Evolutionary conservation across 2,888 invertebrate species (phyloP).

Genomic region (Orthonychiurus folsomi): DNA sequence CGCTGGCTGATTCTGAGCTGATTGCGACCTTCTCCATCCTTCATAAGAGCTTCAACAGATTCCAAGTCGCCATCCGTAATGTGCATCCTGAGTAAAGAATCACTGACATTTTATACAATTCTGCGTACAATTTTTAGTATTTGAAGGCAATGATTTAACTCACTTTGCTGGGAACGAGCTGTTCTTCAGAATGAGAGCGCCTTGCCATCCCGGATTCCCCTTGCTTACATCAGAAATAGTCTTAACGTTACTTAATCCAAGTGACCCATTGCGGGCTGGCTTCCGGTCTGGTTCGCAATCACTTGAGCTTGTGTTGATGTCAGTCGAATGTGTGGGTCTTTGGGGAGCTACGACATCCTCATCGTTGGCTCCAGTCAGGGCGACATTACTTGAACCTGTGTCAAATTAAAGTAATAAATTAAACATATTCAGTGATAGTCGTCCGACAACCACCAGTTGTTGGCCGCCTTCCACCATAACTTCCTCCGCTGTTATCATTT

Average conservation of each 20-base stretch:
- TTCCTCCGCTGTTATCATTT: slow-evolving; percentile 12
- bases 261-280: slow-evolving; percentile 21
- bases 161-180: slow-evolving; percentile 66
- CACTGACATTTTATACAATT: too few species aligned
- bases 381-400: not conserved
- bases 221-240: slow-evolving; percentile 78
- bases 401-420: not conserved
- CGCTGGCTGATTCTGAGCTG: slow-evolving; percentile 90
- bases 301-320: slow-evolving; percentile 29
- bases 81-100: slow-evolving; percentile 22
- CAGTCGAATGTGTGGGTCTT: slow-evolving; percentile 18
- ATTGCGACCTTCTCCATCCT: slow-evolving; percentile 87
- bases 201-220: slow-evolving; percentile 82
- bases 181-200: slow-evolving; percentile 92
- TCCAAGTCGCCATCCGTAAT: slow-evolving; percentile 87
- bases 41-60: slow-evolving; percentile 87
- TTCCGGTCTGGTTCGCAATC: slow-evolving; percentile 33
- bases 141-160: too few species aligned
- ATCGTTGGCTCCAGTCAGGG: not conserved
- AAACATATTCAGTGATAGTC: too few species aligned
- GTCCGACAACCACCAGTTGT: not conserved
- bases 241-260: slow-evolving; percentile 57
- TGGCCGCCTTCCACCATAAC: slow-evolving; percentile 10
- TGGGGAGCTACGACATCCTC: not conserved
- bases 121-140: too few species aligned